phyloP scores from a whole-genome alignment of 2,113 vertebrate genomes.

The Podocnemis expansa region DNA sequence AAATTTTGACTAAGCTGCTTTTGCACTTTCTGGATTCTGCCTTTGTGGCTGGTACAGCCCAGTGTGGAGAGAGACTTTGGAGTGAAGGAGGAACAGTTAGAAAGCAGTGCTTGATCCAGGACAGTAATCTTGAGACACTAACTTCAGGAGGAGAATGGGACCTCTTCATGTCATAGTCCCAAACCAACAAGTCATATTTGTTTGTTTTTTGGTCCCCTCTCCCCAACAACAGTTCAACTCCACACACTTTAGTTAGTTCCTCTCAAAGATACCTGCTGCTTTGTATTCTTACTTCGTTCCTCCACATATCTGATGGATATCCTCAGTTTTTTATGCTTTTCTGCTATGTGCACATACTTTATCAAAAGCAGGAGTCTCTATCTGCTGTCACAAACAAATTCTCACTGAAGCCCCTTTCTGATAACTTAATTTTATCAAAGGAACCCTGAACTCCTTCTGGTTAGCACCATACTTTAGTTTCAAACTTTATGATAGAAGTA shows the following conservation, averaged over 20 bases:
- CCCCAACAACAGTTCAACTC: background rate
- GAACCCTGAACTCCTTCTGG: slow-evolving; percentile 19
- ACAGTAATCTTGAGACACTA: background rate
- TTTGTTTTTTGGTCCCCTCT: background rate
- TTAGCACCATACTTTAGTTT: background rate
- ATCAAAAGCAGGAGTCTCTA: background rate
- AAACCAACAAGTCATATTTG: background rate
- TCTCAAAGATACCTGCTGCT: background rate
- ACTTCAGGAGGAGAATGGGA: background rate
- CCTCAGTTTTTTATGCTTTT: background rate
- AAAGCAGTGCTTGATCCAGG: background rate
- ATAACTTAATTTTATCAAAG: slow-evolving; percentile 7
- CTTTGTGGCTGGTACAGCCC: background rate
- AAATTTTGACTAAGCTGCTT: background rate
- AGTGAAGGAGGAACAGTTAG: background rate
- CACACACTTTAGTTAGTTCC: background rate
- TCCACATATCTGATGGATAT: background rate
- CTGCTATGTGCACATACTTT: background rate
- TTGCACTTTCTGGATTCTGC: background rate
- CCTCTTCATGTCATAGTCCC: background rate
- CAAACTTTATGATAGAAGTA: background rate
- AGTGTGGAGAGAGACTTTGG: background rate
- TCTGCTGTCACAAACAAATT: background rate
- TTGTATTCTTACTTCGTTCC: background rate
- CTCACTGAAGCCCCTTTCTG: background rate